Percentiles rank a stretch among this genome's conserved stretches.
phyloP scores from a whole-genome alignment of 1,140 invertebrate genomes.

The Trypoxylus dichotomus region DNA sequence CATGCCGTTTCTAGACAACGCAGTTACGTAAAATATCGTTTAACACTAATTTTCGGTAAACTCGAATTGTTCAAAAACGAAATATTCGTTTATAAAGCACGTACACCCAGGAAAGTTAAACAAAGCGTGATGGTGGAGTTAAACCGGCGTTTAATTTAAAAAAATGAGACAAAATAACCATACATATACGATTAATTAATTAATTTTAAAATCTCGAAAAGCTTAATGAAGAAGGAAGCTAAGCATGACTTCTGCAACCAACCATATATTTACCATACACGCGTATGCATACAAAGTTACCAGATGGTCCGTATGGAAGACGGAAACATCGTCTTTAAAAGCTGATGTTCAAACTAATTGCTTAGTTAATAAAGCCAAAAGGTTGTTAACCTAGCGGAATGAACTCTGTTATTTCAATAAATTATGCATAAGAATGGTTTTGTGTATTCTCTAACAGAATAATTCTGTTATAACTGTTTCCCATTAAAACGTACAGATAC shows the following conservation, averaged over 20 bases:
- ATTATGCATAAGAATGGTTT: not conserved
- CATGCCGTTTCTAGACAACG: too few species aligned
- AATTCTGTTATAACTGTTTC: not conserved
- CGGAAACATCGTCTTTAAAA: not conserved
- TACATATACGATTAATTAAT: constrained; percentile 24
- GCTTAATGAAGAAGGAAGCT: not conserved
- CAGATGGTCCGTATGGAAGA: not conserved
- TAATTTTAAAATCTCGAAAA: constrained; percentile 27
- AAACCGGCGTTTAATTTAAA: too few species aligned
- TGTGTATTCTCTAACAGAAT: not conserved
- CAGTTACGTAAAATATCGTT: too few species aligned
- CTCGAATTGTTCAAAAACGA: too few species aligned
- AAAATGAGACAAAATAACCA: too few species aligned
- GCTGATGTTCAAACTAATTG: constrained; percentile 3
- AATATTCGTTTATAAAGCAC: too few species aligned
- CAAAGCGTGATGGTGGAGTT: too few species aligned
- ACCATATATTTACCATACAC: too few species aligned
- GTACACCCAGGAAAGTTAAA: too few species aligned
- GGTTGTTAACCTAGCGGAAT: not conserved
- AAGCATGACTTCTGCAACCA: not conserved
- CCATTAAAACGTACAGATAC: too few species aligned
- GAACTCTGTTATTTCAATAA: constrained; percentile 14
- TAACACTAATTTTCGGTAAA: too few species aligned
- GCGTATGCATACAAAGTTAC: not conserved
- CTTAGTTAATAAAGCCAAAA: constrained; percentile 4